Base-by-base conservation (phyloP, 1,140 invertebrate species). In the Centruroides vittatus region DNA sequence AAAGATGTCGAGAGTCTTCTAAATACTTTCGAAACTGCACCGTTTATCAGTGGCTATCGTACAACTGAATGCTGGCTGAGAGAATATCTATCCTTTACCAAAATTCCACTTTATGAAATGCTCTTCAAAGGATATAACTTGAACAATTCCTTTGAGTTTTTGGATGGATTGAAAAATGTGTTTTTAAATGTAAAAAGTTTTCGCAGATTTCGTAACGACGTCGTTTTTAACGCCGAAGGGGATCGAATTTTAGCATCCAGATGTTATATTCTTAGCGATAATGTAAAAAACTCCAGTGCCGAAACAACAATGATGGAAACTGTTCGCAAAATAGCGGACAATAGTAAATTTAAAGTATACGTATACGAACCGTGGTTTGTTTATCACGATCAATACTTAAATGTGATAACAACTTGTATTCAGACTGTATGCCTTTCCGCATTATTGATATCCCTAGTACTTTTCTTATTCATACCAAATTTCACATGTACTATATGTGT, bases 301-400 rank as follows among this genome's bases (percentile, higher is more conserved):
- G 90, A 93, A 70, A 91, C 89, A 67, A 86, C 89, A 64, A 92
- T 96, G 84, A 86, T 91, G 1, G 80, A 81, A 64, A 83, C 84
- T 54, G 74, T 96, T 5, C 76, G 92, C 61, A 71, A 81, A 58
- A 85, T 95, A 4, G 89, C 89, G 51, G 71, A 80, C 0, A 80
- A 86, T 12, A 88, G 88, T 5, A 78, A 83, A 0, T 73, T 93
- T 4, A 89, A 92, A 65, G 87, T 86, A 13, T 89, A 85, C 7
- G 89, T 93, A 1, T 95, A 92, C 68, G 89, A 95, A 77, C 91
- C 91, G 0, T 92, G 91, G 67, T 93, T 94, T 68, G 86, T 94
- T 5, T 93, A 91, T 74, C 94, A 93, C 70, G 92, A 95, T 76
- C 82, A 93, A 81, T 94, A 95, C 70, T 88, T 96, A 66, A 78